phyloP scores from a whole-genome alignment of 2,888 invertebrate genomes.

The Frankliniella fusca region DNA sequence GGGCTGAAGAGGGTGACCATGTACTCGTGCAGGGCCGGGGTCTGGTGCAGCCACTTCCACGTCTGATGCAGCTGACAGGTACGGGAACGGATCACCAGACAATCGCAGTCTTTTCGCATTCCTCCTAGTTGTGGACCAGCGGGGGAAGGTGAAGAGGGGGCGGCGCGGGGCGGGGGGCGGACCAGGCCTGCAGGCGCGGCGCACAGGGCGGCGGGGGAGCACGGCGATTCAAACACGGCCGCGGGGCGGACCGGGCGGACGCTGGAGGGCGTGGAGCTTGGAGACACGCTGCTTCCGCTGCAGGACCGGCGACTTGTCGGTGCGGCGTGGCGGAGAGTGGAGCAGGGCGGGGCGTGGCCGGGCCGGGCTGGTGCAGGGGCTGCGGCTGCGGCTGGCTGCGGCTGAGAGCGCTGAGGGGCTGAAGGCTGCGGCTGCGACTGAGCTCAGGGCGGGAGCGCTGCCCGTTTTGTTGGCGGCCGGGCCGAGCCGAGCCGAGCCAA shows the following conservation, averaged over 20 bases:
- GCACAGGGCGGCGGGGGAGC: too few relatives aligned
- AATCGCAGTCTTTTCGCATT: constrained; percentile 68
- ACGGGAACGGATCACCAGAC: constrained; percentile 84
- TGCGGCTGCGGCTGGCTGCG: too few relatives aligned
- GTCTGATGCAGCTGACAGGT: constrained; percentile 85
- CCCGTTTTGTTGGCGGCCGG: too few relatives aligned
- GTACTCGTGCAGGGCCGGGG: constrained; percentile 81
- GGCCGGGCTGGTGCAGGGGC: too few relatives aligned
- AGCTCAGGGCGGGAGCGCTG: too few relatives aligned
- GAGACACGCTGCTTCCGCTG: too few relatives aligned
- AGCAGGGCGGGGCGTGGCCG: too few relatives aligned
- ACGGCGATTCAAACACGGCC: neutral
- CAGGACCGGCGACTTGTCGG: neutral
- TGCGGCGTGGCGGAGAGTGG: neutral
- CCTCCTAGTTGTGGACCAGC: constrained; percentile 42
- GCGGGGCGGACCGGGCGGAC: neutral
- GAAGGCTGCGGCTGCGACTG: too few relatives aligned
- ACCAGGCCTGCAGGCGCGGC: neutral
- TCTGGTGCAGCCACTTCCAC: constrained; percentile 93
- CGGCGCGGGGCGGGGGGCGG: constrained; percentile 4
- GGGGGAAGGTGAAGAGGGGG: neutral
- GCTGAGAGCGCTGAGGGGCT: too few relatives aligned
- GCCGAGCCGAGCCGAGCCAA: neutral
- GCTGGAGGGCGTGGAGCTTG: too few relatives aligned
- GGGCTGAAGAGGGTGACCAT: constrained; percentile 54